Percentiles rank a stretch among this genome's conserved stretches.
Conservation (phyloP, 2,113 vertebrate genomes). For the Heteronetta atricapilla region DNA sequence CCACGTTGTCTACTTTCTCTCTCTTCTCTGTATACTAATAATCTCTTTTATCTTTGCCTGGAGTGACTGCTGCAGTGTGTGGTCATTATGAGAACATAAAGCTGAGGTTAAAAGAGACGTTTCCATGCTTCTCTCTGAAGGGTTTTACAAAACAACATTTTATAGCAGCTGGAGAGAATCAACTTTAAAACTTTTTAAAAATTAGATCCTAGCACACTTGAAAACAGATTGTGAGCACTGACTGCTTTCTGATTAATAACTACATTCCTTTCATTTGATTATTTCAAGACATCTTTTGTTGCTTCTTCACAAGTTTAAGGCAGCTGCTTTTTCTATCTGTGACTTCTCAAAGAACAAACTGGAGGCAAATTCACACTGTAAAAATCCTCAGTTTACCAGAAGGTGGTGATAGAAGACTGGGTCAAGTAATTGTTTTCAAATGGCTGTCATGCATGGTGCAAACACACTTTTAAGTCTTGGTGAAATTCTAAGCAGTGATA, state of each 20-base stretch:
- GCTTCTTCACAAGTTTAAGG: background rate
- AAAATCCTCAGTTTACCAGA: background rate
- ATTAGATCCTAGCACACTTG: background rate
- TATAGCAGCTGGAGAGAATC: background rate
- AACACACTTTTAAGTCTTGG: background rate
- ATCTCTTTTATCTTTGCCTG: background rate
- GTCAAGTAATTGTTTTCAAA: background rate
- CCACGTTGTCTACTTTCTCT: background rate
- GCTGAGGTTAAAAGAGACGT: background rate
- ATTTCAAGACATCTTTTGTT: background rate
- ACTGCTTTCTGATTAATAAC: background rate
- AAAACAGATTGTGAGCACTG: background rate
- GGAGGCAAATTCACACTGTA: background rate
- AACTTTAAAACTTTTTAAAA: background rate
- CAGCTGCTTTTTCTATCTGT: background rate
- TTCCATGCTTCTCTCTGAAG: background rate
- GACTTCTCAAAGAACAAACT: background rate
- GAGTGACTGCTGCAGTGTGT: background rate
- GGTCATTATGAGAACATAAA: background rate
- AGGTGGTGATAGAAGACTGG: constrained; percentile 18
- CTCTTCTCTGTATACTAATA: background rate
- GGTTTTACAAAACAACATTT: background rate
- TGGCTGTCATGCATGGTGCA: background rate
- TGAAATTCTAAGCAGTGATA: background rate
- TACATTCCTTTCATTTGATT: background rate